Evolutionary conservation across 2,888 invertebrate genomes (phyloP).

Genomic region (Diaprepes abbreviatus): DNA sequence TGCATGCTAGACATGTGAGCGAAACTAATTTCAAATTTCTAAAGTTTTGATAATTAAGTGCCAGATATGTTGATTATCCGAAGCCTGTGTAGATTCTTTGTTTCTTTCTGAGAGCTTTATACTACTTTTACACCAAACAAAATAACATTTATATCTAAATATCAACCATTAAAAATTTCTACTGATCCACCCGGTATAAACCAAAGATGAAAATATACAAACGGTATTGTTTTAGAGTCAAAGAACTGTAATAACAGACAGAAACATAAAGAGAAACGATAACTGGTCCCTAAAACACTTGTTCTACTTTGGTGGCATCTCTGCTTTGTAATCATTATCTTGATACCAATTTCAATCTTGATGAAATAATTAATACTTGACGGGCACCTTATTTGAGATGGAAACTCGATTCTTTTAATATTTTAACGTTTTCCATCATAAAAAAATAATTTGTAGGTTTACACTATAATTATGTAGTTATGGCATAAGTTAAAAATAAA

Average conservation of each 20-base stretch:
- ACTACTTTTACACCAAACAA: too few species aligned
- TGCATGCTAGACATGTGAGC: too few species aligned
- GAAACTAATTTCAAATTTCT: too few species aligned
- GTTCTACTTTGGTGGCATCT: constrained; percentile 9
- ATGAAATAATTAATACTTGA: constrained; percentile 8
- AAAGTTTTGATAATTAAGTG: too few species aligned
- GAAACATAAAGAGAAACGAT: neutral
- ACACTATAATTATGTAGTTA: too few species aligned
- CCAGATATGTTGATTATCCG: too few species aligned
- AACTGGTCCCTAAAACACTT: neutral
- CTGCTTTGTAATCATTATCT: neutral
- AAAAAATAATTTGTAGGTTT: neutral
- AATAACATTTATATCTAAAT: too few species aligned
- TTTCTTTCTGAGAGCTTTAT: too few species aligned
- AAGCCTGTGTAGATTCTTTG: too few species aligned
- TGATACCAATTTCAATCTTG: constrained; percentile 1
- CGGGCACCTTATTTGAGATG: neutral
- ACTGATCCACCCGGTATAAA: neutral
- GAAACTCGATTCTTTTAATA: neutral
- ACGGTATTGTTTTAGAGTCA: constrained; percentile 2
- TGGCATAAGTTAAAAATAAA: too few species aligned
- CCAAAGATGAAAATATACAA: neutral
- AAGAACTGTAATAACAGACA: neutral
- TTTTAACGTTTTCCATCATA: neutral
- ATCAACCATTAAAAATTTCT: too few species aligned